A percentile compares a stretch with the other conserved stretches of the same genome.
phyloP scores from a whole-genome alignment of 2,888 invertebrate genomes.

The Urechis unicinctus region DNA sequence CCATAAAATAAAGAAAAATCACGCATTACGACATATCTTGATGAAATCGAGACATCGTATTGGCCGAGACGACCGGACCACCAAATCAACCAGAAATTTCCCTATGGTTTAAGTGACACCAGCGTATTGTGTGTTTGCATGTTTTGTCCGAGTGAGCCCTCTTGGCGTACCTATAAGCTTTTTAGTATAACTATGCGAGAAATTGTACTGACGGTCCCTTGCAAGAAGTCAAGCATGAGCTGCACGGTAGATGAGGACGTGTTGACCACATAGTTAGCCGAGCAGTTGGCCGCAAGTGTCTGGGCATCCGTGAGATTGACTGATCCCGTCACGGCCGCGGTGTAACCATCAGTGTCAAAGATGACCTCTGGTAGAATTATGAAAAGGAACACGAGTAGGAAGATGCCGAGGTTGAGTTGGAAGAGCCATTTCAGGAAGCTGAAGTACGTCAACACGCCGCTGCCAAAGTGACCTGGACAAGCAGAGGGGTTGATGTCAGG shows the following conservation, averaged over 20 bases:
- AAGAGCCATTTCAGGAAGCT: conserved; percentile 68
- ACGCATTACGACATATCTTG: too few relatives aligned
- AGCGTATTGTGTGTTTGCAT: too few relatives aligned
- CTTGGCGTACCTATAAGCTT: too few relatives aligned
- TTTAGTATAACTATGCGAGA: not conserved
- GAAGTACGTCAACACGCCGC: conserved; percentile 67
- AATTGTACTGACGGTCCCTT: conserved; percentile 4
- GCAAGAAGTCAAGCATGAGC: conserved; percentile 4
- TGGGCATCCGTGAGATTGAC: not conserved
- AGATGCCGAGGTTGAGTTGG: conserved; percentile 60
- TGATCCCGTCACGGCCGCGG: not conserved
- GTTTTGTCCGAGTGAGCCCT: too few relatives aligned
- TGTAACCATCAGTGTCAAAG: not conserved
- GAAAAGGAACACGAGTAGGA: conserved; percentile 51
- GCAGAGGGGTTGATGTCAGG: too few relatives aligned
- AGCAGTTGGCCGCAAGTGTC: not conserved
- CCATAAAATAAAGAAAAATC: too few relatives aligned
- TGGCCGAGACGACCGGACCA: too few relatives aligned
- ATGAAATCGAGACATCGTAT: not conserved
- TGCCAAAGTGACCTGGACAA: conserved; percentile 65
- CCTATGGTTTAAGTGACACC: too few relatives aligned
- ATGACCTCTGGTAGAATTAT: conserved; percentile 31
- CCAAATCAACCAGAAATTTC: too few relatives aligned
- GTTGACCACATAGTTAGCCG: conserved; percentile 1
- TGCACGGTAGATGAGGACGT: not conserved